These are phyloP conservation scores for Palythoa caribaeorum DNA, from an alignment of 92 coral and sea anemone species.

Conservation along the genomic window DNA sequence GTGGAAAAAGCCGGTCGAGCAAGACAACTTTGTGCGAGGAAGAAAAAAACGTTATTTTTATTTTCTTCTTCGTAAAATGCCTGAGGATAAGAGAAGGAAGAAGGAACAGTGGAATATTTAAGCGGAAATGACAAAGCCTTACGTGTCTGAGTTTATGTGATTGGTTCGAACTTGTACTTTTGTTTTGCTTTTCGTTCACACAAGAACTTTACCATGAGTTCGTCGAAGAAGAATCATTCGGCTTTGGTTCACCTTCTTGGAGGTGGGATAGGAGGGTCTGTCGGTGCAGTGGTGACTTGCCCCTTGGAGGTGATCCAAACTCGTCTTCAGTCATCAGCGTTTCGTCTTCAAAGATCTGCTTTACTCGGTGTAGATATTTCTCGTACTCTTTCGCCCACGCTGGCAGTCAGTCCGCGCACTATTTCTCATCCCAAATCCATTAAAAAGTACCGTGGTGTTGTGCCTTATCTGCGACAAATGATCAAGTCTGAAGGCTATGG, in stretches of 20 bases:
- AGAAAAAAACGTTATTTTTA: neutral
- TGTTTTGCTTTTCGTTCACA: neutral
- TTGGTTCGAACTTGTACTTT: neutral
- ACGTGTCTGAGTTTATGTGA: neutral
- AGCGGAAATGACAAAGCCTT: neutral
- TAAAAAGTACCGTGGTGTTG: slow-evolving; percentile 72
- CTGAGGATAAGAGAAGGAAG: slow-evolving; percentile 11
- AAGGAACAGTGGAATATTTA: neutral
- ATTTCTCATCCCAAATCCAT: slow-evolving; percentile 40
- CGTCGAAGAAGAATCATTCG: slow-evolving; percentile 15
- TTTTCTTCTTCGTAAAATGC: neutral
- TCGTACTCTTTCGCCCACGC: slow-evolving; percentile 54
- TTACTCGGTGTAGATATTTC: slow-evolving; percentile 51
- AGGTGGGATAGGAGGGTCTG: slow-evolving; percentile 94
- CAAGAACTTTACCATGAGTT: slow-evolving; percentile 23
- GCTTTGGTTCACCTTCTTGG: slow-evolving; percentile 72
- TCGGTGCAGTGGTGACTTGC: slow-evolving; percentile 83
- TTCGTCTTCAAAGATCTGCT: slow-evolving; percentile 74
- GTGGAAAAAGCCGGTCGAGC: slow-evolving; percentile 33
- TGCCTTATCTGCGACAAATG: slow-evolving; percentile 88
- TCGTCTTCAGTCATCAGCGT: slow-evolving; percentile 94
- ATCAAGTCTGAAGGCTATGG: slow-evolving; percentile 82
- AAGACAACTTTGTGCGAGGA: neutral
- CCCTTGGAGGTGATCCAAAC: slow-evolving; percentile 98
- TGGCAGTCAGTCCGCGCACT: slow-evolving; percentile 20